phyloP scores from a whole-genome alignment of 2,888 invertebrate species.

The Masnerella sp. region DNA sequence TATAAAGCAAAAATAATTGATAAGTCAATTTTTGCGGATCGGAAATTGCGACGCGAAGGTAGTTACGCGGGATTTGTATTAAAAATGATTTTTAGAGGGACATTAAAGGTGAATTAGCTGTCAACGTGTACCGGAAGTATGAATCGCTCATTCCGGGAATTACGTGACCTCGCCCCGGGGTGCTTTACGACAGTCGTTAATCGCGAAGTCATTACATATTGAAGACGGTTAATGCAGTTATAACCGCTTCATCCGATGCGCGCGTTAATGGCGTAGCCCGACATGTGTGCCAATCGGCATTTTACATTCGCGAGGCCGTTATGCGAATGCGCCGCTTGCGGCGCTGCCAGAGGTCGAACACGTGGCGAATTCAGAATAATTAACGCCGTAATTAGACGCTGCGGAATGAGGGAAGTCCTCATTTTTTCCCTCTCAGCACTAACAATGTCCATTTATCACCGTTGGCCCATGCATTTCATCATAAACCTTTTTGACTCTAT shows the following conservation, averaged over 20 bases:
- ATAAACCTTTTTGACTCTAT: slow-evolving; percentile 4
- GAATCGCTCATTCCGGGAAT: slow-evolving; percentile 53
- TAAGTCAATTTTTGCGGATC: too few species aligned
- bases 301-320: slow-evolving; percentile 60
- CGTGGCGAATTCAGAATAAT: slow-evolving; percentile 61
- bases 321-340: slow-evolving; percentile 56
- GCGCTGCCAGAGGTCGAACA: slow-evolving; percentile 59
- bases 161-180: slow-evolving; percentile 58
- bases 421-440: slow-evolving; percentile 43
- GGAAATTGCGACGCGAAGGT: too few species aligned
- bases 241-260: slow-evolving; percentile 61
- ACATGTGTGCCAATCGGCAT: slow-evolving; percentile 59
- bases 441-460: slow-evolving; percentile 57
- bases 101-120: slow-evolving; percentile 51
- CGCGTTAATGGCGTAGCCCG: slow-evolving; percentile 55
- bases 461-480: slow-evolving; percentile 42
- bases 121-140: slow-evolving; percentile 58
- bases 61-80: too few species aligned
- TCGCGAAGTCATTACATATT: slow-evolving; percentile 58
- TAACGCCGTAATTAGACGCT: slow-evolving; percentile 60
- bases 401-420: slow-evolving; percentile 55
- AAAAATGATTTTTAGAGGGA: too few species aligned
- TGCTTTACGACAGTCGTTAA: slow-evolving; percentile 60
- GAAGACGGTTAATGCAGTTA: slow-evolving; percentile 61
- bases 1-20: background rate